Evolutionary conservation across 1,140 invertebrate species (phyloP).

Genomic region (Plectus sambesii): DNA sequence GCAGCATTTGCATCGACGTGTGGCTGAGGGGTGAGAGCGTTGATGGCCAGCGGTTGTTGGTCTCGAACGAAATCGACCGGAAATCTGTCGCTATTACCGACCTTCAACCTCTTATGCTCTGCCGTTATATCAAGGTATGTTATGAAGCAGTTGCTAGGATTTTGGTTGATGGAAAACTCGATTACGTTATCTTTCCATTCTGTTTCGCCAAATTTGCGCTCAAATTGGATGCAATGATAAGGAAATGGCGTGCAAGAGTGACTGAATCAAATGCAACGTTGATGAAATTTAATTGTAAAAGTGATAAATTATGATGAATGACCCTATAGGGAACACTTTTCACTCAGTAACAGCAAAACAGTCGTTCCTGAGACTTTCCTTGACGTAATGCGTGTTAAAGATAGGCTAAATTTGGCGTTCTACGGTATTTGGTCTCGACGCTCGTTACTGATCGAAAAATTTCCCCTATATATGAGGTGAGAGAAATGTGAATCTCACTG

Average conservation of each 20-base stretch:
- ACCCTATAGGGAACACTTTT: no score
- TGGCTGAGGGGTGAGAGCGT: slow-evolving; percentile 67
- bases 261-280: no score
- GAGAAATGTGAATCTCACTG: slow-evolving; percentile 3
- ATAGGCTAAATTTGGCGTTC: no score
- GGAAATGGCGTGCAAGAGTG: background rate
- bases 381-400: no score
- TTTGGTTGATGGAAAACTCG: slow-evolving; percentile 1
- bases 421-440: no score
- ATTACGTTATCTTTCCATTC: background rate
- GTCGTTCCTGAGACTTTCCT: no score
- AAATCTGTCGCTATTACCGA: slow-evolving; percentile 71
- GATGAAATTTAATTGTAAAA: background rate
- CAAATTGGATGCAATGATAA: background rate
- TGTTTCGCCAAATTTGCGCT: background rate
- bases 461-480: background rate
- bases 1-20: slow-evolving; percentile 74
- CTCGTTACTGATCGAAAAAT: no score
- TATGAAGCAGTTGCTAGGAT: slow-evolving; percentile 8
- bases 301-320: no score
- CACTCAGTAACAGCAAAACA: no score
- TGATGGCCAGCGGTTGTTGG: slow-evolving; percentile 69
- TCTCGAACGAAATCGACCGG: slow-evolving; percentile 68
- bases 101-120: slow-evolving; percentile 73
- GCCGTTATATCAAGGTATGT: slow-evolving; percentile 70